Conservation (phyloP, 2,888 invertebrate genomes). For the Andrena flavipes region DNA sequence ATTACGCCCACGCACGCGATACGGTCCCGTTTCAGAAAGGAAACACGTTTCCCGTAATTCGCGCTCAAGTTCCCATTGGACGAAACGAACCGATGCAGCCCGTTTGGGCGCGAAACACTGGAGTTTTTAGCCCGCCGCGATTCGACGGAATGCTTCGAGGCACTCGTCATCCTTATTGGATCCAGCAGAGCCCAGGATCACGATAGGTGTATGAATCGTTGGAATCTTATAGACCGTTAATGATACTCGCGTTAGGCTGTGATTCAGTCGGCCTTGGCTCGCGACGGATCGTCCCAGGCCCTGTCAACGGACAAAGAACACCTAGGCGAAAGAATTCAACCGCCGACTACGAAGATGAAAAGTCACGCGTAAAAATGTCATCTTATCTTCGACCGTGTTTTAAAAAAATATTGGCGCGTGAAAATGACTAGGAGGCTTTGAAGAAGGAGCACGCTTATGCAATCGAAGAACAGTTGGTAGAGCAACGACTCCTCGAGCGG, state of each 20-base stretch:
- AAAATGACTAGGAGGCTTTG: neutral
- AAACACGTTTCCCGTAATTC: neutral
- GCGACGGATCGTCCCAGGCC: conserved; percentile 40
- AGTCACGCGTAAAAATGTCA: neutral
- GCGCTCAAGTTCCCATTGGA: neutral
- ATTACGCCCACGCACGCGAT: neutral
- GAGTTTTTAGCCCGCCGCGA: neutral
- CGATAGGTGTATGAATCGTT: conserved; percentile 31
- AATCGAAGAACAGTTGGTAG: too few relatives aligned
- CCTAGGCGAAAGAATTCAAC: neutral
- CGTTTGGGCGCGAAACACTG: too few relatives aligned
- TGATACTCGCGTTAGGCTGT: conserved; percentile 40
- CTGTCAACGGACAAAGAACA: conserved; percentile 42
- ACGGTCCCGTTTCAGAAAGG: neutral
- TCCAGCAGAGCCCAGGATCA: conserved; percentile 8
- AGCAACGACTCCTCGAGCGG: too few relatives aligned
- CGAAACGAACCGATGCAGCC: too few relatives aligned
- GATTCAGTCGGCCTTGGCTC: conserved; percentile 63
- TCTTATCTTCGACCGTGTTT: neutral
- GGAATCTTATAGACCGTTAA: conserved; percentile 62
- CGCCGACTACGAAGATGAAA: neutral
- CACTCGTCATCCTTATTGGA: conserved; percentile 20
- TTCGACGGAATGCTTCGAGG: neutral
- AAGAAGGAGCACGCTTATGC: neutral
- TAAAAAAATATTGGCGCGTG: neutral